Evolutionary conservation across 2,113 vertebrate genomes (phyloP).

Genomic region (Zosterops japonicus): DNA sequence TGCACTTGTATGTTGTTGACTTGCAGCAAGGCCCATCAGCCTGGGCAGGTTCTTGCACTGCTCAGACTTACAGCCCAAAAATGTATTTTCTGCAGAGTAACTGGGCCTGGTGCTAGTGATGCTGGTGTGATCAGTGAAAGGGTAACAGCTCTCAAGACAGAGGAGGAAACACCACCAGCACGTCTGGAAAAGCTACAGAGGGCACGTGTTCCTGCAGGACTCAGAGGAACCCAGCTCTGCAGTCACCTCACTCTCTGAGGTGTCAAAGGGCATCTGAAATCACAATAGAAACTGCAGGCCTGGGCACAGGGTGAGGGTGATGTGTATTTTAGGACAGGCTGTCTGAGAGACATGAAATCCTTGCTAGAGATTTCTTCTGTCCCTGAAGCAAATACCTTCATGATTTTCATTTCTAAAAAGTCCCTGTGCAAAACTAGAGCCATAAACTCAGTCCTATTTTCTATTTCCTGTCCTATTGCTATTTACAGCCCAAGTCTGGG

Average conservation of each 20-base stretch:
- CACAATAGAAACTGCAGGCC: neutral
- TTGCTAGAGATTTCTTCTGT: neutral
- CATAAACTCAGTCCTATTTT: neutral
- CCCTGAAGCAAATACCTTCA: neutral
- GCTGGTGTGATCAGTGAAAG: neutral
- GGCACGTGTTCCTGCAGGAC: neutral
- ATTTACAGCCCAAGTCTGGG: neutral
- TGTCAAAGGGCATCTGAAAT: neutral
- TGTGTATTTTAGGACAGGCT: neutral
- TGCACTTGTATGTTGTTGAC: accelerated
- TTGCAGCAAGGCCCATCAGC: neutral
- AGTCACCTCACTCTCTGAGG: neutral
- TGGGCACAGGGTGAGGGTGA: neutral
- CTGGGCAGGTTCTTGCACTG: neutral
- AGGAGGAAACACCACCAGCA: neutral
- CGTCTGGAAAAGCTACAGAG: neutral
- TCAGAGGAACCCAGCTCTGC: neutral
- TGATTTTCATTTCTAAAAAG: neutral
- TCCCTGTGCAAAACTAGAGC: neutral
- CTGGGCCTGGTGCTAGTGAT: neutral
- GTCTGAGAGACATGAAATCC: neutral
- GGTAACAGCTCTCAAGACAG: neutral
- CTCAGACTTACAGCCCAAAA: neutral
- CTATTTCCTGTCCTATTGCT: neutral
- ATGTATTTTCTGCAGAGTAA: neutral